Evolutionary conservation across 2,797 vertebrate species (phyloP).

Genomic region (Eidolon dupreanum): DNA sequence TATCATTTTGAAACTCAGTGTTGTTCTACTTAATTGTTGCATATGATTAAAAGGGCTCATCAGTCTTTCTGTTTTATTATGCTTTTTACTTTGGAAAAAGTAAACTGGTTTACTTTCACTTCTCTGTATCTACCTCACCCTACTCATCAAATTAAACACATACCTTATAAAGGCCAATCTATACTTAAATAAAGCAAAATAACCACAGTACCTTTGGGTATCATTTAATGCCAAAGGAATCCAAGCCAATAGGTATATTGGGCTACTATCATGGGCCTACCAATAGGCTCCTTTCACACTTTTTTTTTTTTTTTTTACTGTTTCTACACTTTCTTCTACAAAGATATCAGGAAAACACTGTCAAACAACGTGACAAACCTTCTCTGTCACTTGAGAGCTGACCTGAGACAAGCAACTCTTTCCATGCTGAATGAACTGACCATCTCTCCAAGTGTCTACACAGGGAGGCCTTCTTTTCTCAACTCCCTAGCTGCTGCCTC

Average conservation of each 20-base stretch:
- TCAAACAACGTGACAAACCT: not conserved
- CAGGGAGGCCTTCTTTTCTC: accelerated
- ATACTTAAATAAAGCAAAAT: not conserved
- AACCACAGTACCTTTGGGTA: not conserved
- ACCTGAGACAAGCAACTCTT: not conserved
- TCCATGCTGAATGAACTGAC: not conserved
- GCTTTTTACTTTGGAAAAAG: not conserved
- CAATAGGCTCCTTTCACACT: not conserved
- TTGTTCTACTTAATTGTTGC: not conserved
- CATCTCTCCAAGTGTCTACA: not conserved
- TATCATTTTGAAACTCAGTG: not conserved
- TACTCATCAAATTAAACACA: not conserved
- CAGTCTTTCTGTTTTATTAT: not conserved
- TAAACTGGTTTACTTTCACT: not conserved
- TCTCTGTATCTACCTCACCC: not conserved
- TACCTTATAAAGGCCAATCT: not conserved
- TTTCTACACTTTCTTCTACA: not conserved
- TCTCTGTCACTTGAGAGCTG: not conserved
- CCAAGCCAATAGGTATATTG: not conserved
- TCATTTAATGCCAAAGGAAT: not conserved
- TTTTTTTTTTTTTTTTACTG: not conserved
- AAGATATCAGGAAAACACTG: not conserved
- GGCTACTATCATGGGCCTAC: not conserved
- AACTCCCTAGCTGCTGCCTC: accelerated
- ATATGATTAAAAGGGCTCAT: not conserved